Evolutionary conservation across 2,113 vertebrate genomes (phyloP).

Genomic region (Tretioscincus oriximinensis): DNA sequence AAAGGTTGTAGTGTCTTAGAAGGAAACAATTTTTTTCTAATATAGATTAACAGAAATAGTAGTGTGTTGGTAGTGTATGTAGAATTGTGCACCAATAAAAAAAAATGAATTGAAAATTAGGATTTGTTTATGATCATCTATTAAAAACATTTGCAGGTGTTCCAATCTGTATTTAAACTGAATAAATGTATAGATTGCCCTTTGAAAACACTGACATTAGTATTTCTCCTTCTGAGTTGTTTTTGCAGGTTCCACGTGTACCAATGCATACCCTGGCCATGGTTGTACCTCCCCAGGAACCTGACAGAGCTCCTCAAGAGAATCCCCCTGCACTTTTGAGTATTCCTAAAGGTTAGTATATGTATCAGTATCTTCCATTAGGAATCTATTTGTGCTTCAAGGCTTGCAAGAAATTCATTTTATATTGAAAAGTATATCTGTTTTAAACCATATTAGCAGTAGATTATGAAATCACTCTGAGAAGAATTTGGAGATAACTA

Average conservation of each 20-base stretch:
- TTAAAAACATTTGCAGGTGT: not conserved
- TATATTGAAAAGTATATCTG: not conserved
- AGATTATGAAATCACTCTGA: not conserved
- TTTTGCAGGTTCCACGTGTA: slow-evolving; percentile 92
- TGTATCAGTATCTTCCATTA: not conserved
- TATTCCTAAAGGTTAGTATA: slow-evolving; percentile 89
- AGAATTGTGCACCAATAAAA: not conserved
- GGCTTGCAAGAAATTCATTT: slow-evolving; percentile 14
- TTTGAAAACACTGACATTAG: slow-evolving; percentile 41
- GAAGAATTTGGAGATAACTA: not conserved
- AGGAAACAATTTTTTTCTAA: not conserved
- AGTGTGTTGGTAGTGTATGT: not conserved
- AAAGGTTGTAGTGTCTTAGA: not conserved
- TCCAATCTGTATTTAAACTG: not conserved
- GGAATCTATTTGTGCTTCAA: not conserved
- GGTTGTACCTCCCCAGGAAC: slow-evolving; percentile 98
- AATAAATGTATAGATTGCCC: accelerated
- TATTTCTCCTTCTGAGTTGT: slow-evolving; percentile 62
- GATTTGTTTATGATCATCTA: not conserved
- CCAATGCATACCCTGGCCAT: slow-evolving; percentile 96
- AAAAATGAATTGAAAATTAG: not conserved
- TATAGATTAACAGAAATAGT: no score
- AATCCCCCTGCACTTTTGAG: slow-evolving; percentile 82
- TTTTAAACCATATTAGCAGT: not conserved
- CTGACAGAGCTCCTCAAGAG: slow-evolving; percentile 91